Base-by-base conservation (phyloP, 1,140 invertebrate genomes). In the Hylaeus anthracinus region DNA sequence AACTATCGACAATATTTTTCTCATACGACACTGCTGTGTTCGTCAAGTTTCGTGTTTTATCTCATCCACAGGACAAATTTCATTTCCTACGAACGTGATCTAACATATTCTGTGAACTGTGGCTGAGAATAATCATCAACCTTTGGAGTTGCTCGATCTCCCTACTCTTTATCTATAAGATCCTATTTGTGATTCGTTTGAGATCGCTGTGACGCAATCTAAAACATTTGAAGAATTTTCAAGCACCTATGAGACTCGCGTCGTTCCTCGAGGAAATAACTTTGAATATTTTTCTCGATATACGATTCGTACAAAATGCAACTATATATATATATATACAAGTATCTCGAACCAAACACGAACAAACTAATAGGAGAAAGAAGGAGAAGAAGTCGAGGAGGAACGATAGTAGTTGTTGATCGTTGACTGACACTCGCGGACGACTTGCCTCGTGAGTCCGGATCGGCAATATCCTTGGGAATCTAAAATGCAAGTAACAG, bases 401-500 rank as follows among this genome's bases (percentile, higher is more conserved):
- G 39, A 41, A 15, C 14, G 6, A 51, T 45, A 3, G 41, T 6
- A 12, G 4, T 12, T 2, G 26, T 60, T 3, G 41, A 58, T 39
- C 55, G 51, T 37, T 1, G n/a, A 1, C 26, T 41, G 60, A 10
- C n/a, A n/a, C 14, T 45, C 64, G 14, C 48, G 10, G 45, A 41
- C 39, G 55, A 41, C 45, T 73, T 79, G 61, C 60, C 26, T 41
- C 60, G 12, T 53, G 48, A 48, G 3, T 5, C 15, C 70, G 63
- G 26, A 41, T 69, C 41, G 43, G 72, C 82, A 81, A 80, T 88
- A 84, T 74, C 65, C 78, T 66, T 37, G 10, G 39, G 15, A 82
- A 85, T 87, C 79, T 80, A 81, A 85, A 88, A 88, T 80, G 72
- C 69, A 80, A 82, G 76, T 84, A 78, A 79, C 79, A 61, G 67